Percentiles rank a stretch among this genome's conserved stretches.
phyloP scores from a whole-genome alignment of 2,113 vertebrate genomes.

The Eleginops maclovinus region DNA sequence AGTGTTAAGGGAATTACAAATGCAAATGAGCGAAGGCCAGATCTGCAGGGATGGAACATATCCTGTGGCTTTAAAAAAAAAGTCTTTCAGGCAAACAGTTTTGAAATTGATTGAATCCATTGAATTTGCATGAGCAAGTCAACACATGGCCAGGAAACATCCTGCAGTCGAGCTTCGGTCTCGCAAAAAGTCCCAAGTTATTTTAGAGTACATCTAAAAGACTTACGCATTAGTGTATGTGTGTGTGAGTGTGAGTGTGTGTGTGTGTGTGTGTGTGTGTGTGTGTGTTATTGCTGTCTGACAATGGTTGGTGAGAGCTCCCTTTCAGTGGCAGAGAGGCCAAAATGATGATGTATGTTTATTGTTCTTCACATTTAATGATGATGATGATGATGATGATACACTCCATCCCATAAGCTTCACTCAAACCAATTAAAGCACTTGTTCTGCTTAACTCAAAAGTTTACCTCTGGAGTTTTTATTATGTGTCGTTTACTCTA shows the following conservation, averaged over 20 bases:
- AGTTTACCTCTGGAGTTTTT: neutral
- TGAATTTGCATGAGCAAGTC: conserved; percentile 27
- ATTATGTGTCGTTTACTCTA: neutral
- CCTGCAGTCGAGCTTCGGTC: conserved; percentile 42
- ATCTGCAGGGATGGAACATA: conserved; percentile 34
- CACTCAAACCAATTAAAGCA: conserved; percentile 87
- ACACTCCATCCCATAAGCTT: conserved; percentile 84
- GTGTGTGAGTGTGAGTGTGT: conserved; percentile 32
- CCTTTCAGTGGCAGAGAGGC: conserved; percentile 70
- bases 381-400: conserved; percentile 63
- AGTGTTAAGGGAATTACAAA: conserved; percentile 51
- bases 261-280: conserved; percentile 37
- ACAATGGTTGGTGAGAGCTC: conserved; percentile 54
- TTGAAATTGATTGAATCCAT: neutral
- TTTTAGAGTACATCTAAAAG: conserved; percentile 31
- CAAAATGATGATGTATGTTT: conserved; percentile 77
- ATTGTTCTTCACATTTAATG: conserved; percentile 76
- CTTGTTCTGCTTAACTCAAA: conserved; percentile 81
- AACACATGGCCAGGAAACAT: neutral
- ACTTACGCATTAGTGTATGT: conserved; percentile 24
- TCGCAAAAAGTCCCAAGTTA: conserved; percentile 27
- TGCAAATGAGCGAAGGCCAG: conserved; percentile 35
- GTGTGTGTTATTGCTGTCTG: conserved; percentile 54
- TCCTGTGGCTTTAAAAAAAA: neutral
- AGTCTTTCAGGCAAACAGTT: neutral